Conservation (phyloP, 2,113 vertebrate species). For the Fukomys damarensis region DNA sequence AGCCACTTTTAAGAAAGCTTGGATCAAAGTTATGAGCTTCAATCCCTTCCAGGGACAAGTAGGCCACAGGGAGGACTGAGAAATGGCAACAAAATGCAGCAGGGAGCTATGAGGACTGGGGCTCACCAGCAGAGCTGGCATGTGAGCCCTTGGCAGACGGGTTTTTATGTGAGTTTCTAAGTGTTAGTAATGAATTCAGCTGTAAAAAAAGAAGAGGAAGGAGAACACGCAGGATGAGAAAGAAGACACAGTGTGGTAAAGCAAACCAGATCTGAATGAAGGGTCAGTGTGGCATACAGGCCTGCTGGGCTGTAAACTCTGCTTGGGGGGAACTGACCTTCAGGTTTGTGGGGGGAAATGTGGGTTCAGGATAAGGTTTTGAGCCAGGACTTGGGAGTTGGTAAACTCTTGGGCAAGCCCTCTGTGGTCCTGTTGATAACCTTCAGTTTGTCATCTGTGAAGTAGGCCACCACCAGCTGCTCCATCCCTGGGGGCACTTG, state of each 20-base stretch:
- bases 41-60: not conserved
- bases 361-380: not conserved
- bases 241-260: not conserved
- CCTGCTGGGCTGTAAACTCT: not conserved
- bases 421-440: not conserved
- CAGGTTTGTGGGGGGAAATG: too few species aligned
- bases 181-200: not conserved
- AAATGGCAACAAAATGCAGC: not conserved
- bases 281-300: not conserved
- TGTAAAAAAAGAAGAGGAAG: not conserved
- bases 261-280: not conserved
- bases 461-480: constrained; percentile 43
- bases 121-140: not conserved
- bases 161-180: not conserved
- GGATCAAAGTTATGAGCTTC: not conserved
- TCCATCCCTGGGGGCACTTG: not conserved
- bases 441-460: constrained; percentile 42
- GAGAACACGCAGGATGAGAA: not conserved
- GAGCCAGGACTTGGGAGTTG: not conserved
- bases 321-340: not conserved
- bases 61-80: not conserved
- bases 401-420: not conserved
- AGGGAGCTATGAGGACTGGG: not conserved
- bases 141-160: not conserved
- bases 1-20: not conserved